These are phyloP conservation scores for Acheta domesticus DNA, from an alignment of 2,888 invertebrate genomes.

Conservation along the genomic window DNA sequence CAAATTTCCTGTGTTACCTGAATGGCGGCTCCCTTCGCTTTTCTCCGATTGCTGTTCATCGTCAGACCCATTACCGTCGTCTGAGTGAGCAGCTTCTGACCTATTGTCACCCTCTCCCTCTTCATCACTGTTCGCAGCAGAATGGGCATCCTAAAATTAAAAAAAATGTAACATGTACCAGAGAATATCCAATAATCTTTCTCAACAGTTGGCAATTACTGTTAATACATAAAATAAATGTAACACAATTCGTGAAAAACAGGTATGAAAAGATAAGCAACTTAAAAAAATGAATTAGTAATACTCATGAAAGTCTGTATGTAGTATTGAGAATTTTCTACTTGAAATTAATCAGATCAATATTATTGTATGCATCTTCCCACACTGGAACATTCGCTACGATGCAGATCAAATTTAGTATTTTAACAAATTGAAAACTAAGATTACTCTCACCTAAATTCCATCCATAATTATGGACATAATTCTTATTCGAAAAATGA, in stretches of 20 bases:
- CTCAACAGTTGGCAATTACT: slow-evolving; percentile 38
- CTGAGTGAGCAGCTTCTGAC: slow-evolving; percentile 7
- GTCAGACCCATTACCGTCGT: slow-evolving; percentile 27
- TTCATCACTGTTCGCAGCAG: slow-evolving; percentile 47
- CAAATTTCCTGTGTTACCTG: not conserved
- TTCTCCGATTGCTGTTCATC: slow-evolving; percentile 23
- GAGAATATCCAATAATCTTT: too few relatives aligned
- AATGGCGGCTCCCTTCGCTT: slow-evolving; percentile 27
- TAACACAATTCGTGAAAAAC: slow-evolving; percentile 34
- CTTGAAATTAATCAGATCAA: slow-evolving; percentile 30
- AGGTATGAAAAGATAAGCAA: too few relatives aligned
- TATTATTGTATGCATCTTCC: slow-evolving; percentile 26
- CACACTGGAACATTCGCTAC: too few relatives aligned
- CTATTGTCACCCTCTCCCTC: slow-evolving; percentile 23
- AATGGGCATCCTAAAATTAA: slow-evolving; percentile 43
- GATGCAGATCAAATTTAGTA: too few relatives aligned
- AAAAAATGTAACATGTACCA: too few relatives aligned
- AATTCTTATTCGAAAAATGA: too few relatives aligned
- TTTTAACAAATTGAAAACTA: too few relatives aligned
- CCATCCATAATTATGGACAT: too few relatives aligned
- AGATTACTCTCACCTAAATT: too few relatives aligned
- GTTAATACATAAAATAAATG: slow-evolving; percentile 25
- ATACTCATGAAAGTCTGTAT: too few relatives aligned
- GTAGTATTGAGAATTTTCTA: too few relatives aligned
- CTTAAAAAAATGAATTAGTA: too few relatives aligned